phyloP scores from a whole-genome alignment of 2,113 vertebrate genomes.

The Tichodroma muraria region DNA sequence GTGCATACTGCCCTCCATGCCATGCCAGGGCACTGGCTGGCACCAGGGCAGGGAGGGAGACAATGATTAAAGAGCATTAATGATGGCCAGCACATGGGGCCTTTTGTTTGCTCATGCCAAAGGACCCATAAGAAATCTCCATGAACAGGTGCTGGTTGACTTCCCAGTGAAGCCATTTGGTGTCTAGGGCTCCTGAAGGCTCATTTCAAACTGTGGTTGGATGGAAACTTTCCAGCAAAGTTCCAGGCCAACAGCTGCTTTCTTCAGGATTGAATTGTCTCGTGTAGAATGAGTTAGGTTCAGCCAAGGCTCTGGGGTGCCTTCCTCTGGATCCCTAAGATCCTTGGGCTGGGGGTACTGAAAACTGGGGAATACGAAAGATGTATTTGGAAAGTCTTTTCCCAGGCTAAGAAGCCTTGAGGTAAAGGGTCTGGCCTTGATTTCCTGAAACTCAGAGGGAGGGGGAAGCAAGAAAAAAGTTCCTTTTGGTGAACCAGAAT shows the following conservation, averaged over 20 bases:
- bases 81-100: neutral
- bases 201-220: neutral
- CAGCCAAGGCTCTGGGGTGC: neutral
- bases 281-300: accelerated
- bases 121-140: neutral
- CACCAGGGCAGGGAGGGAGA: neutral
- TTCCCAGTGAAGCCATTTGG: neutral
- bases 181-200: neutral
- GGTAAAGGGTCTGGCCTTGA: neutral
- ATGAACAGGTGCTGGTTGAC: neutral
- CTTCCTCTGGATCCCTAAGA: neutral
- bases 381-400: neutral
- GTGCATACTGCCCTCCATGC: neutral
- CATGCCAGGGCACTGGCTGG: neutral
- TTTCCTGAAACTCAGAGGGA: neutral
- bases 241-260: neutral
- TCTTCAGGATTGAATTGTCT: neutral
- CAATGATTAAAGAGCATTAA: neutral
- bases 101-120: neutral
- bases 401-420: neutral
- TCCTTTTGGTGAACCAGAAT: neutral
- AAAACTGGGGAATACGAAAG: neutral
- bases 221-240: neutral
- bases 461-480: neutral
- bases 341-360: neutral